Evolutionary conservation across 2,113 vertebrate species (phyloP).

Genomic region (Rattus rattus): DNA sequence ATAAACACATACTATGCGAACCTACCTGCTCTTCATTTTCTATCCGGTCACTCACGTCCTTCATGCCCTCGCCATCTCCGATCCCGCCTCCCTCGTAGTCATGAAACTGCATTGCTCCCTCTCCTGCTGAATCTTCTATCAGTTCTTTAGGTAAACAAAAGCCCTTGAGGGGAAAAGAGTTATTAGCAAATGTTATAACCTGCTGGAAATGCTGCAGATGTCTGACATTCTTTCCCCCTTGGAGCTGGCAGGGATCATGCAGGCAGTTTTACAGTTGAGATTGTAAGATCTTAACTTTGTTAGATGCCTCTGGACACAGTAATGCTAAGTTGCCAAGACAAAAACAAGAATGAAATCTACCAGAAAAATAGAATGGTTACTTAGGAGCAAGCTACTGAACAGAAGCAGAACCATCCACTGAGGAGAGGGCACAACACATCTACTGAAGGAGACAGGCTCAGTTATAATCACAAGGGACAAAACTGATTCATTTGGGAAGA

Average conservation of each 20-base stretch:
- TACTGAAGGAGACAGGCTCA: neutral
- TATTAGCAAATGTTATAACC: neutral
- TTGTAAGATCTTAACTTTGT: neutral
- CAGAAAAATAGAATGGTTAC: neutral
- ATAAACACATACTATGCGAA: neutral
- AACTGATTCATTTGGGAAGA: neutral
- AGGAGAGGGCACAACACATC: neutral
- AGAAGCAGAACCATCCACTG: neutral
- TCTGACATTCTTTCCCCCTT: neutral
- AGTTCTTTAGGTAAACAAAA: conserved; percentile 97
- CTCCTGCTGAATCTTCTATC: conserved; percentile 90
- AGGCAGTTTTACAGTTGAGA: conserved; percentile 9
- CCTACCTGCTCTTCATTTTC: conserved; percentile 97
- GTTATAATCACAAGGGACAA: neutral
- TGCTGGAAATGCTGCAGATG: neutral
- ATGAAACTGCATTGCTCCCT: conserved; percentile 95
- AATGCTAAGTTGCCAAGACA: neutral
- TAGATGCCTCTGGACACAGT: neutral
- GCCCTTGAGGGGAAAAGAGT: conserved; percentile 87
- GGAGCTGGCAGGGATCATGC: neutral
- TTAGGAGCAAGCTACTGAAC: neutral
- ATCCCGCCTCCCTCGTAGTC: conserved; percentile 96
- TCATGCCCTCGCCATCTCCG: conserved; percentile 95
- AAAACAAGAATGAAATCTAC: neutral
- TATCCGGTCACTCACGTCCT: conserved; percentile 97